phyloP scores from a whole-genome alignment of 64 coral and sea anemone species.

The Cladopsammia gracilis region DNA sequence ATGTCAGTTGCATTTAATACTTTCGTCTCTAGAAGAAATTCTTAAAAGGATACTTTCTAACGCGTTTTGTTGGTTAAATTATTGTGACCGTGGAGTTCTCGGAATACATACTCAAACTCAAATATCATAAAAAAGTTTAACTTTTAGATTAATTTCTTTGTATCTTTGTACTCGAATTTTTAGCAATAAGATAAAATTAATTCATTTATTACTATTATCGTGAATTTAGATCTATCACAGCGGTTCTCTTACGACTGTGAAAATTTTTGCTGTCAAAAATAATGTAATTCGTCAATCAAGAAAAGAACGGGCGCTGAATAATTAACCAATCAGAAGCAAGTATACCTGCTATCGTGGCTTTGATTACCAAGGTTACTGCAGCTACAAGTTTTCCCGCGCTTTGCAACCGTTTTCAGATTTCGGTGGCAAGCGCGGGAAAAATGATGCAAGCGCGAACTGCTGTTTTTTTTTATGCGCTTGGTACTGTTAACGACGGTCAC shows the following conservation, averaged over 20 bases:
- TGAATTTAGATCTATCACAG: not conserved
- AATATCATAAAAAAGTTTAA: not conserved
- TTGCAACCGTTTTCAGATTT: not conserved
- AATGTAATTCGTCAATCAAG: not conserved
- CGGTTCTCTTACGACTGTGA: not conserved
- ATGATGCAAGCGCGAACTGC: too few species aligned
- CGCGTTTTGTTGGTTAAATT: not conserved
- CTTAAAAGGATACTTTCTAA: not conserved
- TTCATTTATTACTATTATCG: not conserved
- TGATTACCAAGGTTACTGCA: too few species aligned
- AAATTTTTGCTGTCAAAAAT: not conserved
- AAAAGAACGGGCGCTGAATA: not conserved
- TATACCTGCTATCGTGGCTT: too few species aligned
- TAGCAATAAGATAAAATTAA: not conserved
- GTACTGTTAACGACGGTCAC: too few species aligned
- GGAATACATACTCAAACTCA: constrained; percentile 10
- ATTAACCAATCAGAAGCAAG: not conserved
- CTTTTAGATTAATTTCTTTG: not conserved
- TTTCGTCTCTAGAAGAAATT: not conserved
- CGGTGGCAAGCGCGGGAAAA: not conserved
- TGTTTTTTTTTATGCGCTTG: too few species aligned
- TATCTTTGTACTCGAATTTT: constrained; percentile 2
- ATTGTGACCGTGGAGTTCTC: not conserved
- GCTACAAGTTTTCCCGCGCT: not conserved
- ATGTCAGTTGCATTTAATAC: not conserved